These are phyloP conservation scores for Drosophila nigrodunni DNA, from an alignment of 1,140 invertebrate genomes.

Conservation along the genomic window DNA sequence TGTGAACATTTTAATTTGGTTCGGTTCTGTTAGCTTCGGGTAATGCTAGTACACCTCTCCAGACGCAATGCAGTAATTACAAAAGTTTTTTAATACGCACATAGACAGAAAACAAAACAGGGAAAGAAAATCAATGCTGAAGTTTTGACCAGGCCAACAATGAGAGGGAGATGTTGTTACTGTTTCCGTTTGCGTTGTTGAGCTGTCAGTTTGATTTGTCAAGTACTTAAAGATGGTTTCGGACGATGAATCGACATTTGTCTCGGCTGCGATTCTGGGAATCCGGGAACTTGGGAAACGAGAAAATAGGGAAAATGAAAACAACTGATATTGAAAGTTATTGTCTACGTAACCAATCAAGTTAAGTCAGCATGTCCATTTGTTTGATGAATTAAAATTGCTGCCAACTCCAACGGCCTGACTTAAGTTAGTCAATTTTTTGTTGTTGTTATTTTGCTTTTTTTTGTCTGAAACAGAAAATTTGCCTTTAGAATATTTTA, in stretches of 20 bases:
- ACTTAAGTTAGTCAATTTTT: not conserved
- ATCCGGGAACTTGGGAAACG: too few relatives aligned
- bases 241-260: conserved; percentile 66
- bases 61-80: conserved; percentile 75
- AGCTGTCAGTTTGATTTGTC: conserved; percentile 41
- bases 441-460: conserved; percentile 4
- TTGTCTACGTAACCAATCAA: conserved; percentile 71
- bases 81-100: conserved; percentile 81
- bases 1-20: conserved; percentile 20
- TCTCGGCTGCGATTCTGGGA: conserved; percentile 31
- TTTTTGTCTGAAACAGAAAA: conserved; percentile 36
- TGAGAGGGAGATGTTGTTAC: conserved; percentile 33
- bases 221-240: conserved; percentile 49
- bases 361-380: conserved; percentile 54
- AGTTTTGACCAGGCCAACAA: conserved; percentile 44
- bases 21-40: conserved; percentile 60
- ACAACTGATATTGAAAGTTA: conserved; percentile 16
- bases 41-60: conserved; percentile 28
- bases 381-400: conserved; percentile 37
- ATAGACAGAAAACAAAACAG: conserved; percentile 61
- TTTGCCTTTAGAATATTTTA: conserved; percentile 49
- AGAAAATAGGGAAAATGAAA: too few relatives aligned
- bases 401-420: conserved; percentile 5
- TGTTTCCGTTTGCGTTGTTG: conserved; percentile 10
- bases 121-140: conserved; percentile 63